Evolutionary conservation across 2,113 vertebrate genomes (phyloP), one percentile per base, ranked within the genome.

Genomic region (Gracilinanus agilis): DNA sequence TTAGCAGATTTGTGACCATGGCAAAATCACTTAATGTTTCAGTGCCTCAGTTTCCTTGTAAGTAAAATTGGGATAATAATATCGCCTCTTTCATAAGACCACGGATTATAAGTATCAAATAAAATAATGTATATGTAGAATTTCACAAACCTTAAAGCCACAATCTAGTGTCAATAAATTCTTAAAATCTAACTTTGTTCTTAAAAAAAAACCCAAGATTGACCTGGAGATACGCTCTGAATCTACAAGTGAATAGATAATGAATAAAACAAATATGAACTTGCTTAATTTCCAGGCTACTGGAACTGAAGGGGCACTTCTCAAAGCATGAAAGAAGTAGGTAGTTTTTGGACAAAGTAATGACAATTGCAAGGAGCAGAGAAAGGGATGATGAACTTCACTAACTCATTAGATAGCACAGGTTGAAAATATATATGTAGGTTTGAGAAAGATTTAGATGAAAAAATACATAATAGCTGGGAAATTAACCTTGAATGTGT

Each of bases 321-420:
- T 96, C 21, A n/a, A 90, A 93, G 44, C 40, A 89, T 83, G 90
- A 54, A 95, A 92, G 55, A 92, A 54, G 25, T 29, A 40, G 40
- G 91, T 90, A 93, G 44, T 55, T 93, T 61, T 21, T 12, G 67
- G 16, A 40, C 67, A 40, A 83, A 83, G 7, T 83, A 83, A 40
- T 19, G 19, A 40, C 67, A 83, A 40, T 3, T n/a, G 34, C 67
- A 83, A n/a, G 40, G 67, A 93, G 88, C 67, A 94, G 55, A 21
- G 9, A 83, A 67, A 53, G 55, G 92, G n/a, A 24, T n/a, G 12
- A 90, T 44, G 75, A 12, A 40, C 27, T 90, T 90, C n/a, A 25
- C 54, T 40, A 2, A 75, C 29, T 9, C 9, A 29, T 40, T 56
- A 89, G 27, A 8, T 2, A 90, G 89, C 12, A 89, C 90, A 91